These are phyloP conservation scores for Calameuta pallipes DNA, from an alignment of 2,888 invertebrate species.

Conservation along the genomic window DNA sequence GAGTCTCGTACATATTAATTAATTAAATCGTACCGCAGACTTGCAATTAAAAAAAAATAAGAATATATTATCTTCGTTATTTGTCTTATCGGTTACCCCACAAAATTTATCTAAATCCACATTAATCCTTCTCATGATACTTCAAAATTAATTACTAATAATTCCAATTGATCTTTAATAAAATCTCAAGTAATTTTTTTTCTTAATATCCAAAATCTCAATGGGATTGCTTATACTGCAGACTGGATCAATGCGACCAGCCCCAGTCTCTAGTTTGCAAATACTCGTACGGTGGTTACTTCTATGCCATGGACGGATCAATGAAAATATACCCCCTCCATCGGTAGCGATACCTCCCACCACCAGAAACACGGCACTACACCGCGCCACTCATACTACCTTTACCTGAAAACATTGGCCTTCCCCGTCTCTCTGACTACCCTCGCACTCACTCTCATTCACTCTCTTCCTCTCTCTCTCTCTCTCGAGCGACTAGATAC, in stretches of 20 bases:
- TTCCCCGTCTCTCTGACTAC: background rate
- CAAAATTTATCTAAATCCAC: background rate
- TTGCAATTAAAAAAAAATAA: background rate
- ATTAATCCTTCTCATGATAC: background rate
- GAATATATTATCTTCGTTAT: background rate
- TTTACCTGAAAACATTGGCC: constrained; percentile 50
- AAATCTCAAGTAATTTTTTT: background rate
- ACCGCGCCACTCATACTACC: constrained; percentile 50
- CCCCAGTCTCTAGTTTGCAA: constrained; percentile 41
- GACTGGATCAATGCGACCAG: constrained; percentile 17
- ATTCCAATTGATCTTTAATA: background rate
- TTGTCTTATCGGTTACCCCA: background rate
- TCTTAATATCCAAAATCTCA: background rate
- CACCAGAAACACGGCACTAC: constrained; percentile 42
- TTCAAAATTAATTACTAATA: background rate
- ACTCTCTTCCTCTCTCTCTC: background rate
- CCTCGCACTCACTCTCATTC: background rate
- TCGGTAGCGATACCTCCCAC: constrained; percentile 34
- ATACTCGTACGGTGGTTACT: constrained; percentile 41
- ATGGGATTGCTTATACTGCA: background rate
- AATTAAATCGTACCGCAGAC: background rate
- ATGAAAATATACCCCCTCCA: constrained; percentile 58
- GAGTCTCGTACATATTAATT: background rate
- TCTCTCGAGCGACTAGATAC: background rate
- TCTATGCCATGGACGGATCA: constrained; percentile 61